These are phyloP conservation scores for Salarias fasciatus DNA, from an alignment of 2,797 vertebrate species.

Conservation along the genomic window DNA sequence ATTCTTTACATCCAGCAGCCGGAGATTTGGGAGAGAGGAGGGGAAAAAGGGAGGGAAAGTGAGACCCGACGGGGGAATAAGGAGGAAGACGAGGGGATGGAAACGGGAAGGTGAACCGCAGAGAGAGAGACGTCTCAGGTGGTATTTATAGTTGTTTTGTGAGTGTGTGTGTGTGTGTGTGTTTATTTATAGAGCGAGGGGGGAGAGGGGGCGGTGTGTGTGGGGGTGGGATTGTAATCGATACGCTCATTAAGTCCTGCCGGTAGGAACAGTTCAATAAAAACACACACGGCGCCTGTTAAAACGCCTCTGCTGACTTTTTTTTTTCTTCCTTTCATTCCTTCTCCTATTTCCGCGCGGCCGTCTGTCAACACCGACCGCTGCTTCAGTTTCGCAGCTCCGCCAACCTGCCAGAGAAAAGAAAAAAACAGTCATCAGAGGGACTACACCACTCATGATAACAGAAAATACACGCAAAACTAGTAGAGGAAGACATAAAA, in stretches of 20 bases:
- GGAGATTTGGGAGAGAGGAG: slow-evolving; percentile 2
- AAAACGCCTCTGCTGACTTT: slow-evolving; percentile 21
- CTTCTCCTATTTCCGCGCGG: too few species aligned
- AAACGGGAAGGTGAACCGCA: slow-evolving; percentile 46
- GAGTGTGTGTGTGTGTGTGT: slow-evolving; percentile 15
- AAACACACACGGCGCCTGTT: slow-evolving; percentile 51
- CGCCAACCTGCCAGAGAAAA: too few species aligned
- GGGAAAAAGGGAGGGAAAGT: slow-evolving; percentile 9
- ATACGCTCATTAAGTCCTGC: slow-evolving; percentile 69
- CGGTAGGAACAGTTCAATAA: slow-evolving; percentile 59
- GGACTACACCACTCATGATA: too few species aligned
- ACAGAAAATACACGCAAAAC: too few species aligned
- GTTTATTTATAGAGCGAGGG: too few species aligned
- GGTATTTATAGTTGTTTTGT: slow-evolving; percentile 36
- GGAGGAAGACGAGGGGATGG: slow-evolving; percentile 13
- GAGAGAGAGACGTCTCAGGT: slow-evolving; percentile 30
- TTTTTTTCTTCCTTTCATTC: too few species aligned
- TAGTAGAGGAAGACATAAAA: too few species aligned
- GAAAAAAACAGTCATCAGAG: too few species aligned
- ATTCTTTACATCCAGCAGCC: neutral
- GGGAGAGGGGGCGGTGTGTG: too few species aligned
- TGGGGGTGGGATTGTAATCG: slow-evolving; percentile 43
- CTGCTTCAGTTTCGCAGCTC: too few species aligned
- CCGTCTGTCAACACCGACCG: too few species aligned
- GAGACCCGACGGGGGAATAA: slow-evolving; percentile 19